Conservation (phyloP, 2,888 invertebrate species). For the Spilosoma lubricipeda region DNA sequence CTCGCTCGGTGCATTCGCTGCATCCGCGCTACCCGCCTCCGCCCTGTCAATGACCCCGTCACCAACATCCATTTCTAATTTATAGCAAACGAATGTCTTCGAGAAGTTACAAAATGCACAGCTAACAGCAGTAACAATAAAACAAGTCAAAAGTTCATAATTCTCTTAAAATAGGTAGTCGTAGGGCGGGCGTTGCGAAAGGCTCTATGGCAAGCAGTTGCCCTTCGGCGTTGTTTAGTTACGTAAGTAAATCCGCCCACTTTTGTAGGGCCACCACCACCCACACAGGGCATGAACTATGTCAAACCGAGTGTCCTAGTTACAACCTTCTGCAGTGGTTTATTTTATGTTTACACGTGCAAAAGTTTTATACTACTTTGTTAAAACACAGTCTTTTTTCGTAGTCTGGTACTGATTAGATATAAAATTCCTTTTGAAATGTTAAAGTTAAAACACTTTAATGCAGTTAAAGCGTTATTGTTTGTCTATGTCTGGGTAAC, state of each 20-base stretch:
- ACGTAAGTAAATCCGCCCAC: constrained; percentile 79
- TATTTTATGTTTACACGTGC: constrained; percentile 52
- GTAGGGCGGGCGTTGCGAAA: constrained; percentile 76
- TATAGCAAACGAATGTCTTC: constrained; percentile 15
- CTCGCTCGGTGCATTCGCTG: constrained; percentile 83
- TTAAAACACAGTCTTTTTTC: neutral
- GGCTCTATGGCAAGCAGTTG: constrained; percentile 74
- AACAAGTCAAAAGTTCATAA: constrained; percentile 38
- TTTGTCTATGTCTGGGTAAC: neutral
- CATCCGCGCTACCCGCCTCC: constrained; percentile 78
- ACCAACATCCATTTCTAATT: constrained; percentile 49
- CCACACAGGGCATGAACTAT: constrained; percentile 78
- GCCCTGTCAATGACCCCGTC: constrained; percentile 83
- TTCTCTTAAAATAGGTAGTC: constrained; percentile 55
- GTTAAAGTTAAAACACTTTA: too few species aligned
- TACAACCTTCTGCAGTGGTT: constrained; percentile 65
- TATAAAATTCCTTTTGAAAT: neutral
- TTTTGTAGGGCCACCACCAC: constrained; percentile 76
- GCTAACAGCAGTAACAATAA: neutral
- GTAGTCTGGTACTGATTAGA: neutral
- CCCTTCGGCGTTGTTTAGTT: constrained; percentile 82
- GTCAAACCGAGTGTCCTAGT: constrained; percentile 80
- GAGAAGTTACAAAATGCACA: neutral
- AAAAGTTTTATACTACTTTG: constrained; percentile 25
- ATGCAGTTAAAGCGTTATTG: neutral